Conservation (phyloP, 2,797 vertebrate species). For the Falco columbarius region DNA sequence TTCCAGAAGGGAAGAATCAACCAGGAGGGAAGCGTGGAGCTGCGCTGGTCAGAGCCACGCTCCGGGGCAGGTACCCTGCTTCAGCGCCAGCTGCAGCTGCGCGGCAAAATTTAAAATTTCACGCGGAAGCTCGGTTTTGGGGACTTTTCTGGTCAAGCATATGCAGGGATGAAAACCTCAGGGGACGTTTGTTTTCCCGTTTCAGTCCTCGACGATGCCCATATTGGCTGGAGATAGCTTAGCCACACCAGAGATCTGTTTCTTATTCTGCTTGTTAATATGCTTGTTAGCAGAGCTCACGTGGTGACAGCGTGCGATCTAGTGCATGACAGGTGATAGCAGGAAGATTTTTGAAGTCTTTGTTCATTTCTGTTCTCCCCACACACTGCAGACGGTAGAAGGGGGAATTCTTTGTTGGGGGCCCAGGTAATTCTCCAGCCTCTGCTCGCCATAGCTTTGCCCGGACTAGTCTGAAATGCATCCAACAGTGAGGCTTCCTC, state of each 20-base stretch:
- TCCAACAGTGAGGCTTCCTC: not conserved
- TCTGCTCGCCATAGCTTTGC: not conserved
- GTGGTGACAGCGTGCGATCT: not conserved
- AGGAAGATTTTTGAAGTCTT: not conserved
- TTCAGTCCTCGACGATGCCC: not conserved
- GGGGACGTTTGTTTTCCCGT: not conserved
- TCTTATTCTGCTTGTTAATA: fast-evolving
- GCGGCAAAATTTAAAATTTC: not conserved
- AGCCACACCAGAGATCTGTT: not conserved
- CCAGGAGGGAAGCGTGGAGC: not conserved
- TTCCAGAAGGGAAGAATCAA: not conserved
- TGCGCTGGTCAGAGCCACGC: fast-evolving
- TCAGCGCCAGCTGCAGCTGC: not conserved
- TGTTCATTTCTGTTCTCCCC: not conserved
- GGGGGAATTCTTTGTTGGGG: not conserved
- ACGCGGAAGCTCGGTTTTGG: fast-evolving
- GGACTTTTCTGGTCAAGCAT: not conserved
- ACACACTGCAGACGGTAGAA: fast-evolving
- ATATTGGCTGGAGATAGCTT: fast-evolving
- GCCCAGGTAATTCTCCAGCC: not conserved
- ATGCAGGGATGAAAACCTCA: fast-evolving
- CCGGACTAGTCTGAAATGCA: not conserved
- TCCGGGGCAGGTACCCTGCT: not conserved
- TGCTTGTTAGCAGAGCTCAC: not conserved
- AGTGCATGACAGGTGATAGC: not conserved